A percentile compares a stretch with the other conserved stretches of the same genome.
phyloP scores from a whole-genome alignment of 2,797 vertebrate genomes.

The Channa striata region DNA sequence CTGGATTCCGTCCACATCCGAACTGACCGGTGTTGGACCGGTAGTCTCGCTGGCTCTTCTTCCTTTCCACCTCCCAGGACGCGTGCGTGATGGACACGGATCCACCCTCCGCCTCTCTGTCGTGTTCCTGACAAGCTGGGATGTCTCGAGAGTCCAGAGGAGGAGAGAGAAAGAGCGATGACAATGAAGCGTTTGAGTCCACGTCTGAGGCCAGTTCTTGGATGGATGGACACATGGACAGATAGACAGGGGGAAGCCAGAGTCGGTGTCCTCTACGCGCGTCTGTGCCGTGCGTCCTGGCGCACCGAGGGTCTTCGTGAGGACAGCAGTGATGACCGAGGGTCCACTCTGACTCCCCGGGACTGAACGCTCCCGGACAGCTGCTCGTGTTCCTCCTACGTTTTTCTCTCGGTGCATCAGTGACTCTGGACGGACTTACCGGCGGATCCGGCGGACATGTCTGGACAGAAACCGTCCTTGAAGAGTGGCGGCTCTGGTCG shows the following conservation, averaged over 20 bases:
- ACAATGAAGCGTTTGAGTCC: conserved; percentile 62
- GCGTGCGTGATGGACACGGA: conserved; percentile 51
- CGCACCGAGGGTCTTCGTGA: background rate
- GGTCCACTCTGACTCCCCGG: background rate
- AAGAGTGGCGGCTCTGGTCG: conserved; percentile 87
- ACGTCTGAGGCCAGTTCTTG: conserved; percentile 31
- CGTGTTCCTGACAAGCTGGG: conserved; percentile 42
- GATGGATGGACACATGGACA: conserved; percentile 26
- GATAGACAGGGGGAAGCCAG: background rate
- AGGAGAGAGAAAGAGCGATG: conserved; percentile 18
- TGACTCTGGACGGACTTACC: background rate
- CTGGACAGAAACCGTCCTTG: conserved; percentile 77
- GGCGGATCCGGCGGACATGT: conserved; percentile 67
- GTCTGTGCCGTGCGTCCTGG: conserved; percentile 37
- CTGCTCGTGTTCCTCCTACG: conserved; percentile 2
- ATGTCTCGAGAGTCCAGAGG: conserved; percentile 45
- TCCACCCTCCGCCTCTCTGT: conserved; percentile 12
- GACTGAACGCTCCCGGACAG: conserved; percentile 34
- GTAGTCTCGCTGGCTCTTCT: background rate
- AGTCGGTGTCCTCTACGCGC: conserved; percentile 42
- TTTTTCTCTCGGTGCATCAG: conserved; percentile 2
- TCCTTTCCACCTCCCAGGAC: background rate
- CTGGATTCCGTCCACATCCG: too few species aligned
- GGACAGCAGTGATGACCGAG: background rate
- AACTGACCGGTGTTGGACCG: too few species aligned